These are phyloP conservation scores for Pectinophora gossypiella DNA, from an alignment of 1,140 invertebrate species.

Conservation along the genomic window DNA sequence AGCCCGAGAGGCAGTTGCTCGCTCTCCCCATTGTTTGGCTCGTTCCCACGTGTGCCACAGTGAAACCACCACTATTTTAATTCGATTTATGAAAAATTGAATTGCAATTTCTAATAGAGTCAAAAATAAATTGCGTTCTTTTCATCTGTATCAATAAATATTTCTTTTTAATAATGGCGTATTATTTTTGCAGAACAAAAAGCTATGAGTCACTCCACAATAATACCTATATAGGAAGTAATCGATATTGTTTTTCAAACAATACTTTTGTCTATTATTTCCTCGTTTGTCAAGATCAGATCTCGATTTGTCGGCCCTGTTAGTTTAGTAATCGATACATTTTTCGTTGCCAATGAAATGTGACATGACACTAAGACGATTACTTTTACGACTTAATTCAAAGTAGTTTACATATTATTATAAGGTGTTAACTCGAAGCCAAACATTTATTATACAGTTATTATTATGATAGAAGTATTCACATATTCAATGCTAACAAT, in stretches of 20 bases:
- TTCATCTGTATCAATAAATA: not conserved
- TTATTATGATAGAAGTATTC: no score
- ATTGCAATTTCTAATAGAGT: slow-evolving; percentile 11
- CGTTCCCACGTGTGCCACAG: slow-evolving; percentile 43
- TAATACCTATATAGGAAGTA: slow-evolving; percentile 19
- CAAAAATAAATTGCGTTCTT: not conserved
- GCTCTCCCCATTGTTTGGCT: slow-evolving; percentile 50
- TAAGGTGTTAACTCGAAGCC: no score
- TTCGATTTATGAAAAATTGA: slow-evolving; percentile 48
- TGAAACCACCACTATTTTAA: slow-evolving; percentile 31
- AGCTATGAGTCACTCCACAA: not conserved
- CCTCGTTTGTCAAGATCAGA: slow-evolving; percentile 32
- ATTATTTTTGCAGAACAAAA: not conserved
- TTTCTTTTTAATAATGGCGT: not conserved
- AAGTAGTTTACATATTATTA: no score
- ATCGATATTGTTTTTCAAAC: slow-evolving; percentile 31
- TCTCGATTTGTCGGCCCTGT: slow-evolving; percentile 20
- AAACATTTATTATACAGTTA: no score
- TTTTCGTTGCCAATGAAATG: slow-evolving; percentile 12
- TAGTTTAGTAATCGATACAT: slow-evolving; percentile 31
- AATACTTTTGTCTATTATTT: slow-evolving; percentile 29
- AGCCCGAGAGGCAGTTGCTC: not conserved
- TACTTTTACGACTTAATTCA: not conserved
- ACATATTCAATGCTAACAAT: no score
- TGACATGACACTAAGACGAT: not conserved